Conservation (phyloP, 2,113 vertebrate genomes). For the Gymnobelideus leadbeateri region DNA sequence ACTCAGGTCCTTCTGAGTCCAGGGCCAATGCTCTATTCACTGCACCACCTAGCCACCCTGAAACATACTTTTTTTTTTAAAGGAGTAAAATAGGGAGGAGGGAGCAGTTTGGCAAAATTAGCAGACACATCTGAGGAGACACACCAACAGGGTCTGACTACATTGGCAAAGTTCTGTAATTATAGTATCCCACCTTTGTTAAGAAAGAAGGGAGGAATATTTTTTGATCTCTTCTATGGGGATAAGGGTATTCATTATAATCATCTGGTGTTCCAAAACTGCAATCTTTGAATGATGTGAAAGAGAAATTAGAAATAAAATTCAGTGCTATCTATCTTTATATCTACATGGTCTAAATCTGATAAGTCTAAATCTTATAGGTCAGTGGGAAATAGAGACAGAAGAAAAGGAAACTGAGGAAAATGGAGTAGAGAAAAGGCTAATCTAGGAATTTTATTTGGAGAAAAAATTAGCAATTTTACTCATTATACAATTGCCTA, state of each 20-base stretch:
- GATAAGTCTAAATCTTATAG: not conserved
- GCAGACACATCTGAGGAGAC: not conserved
- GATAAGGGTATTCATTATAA: not conserved
- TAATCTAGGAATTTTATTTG: not conserved
- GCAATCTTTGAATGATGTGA: not conserved
- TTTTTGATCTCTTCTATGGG: not conserved
- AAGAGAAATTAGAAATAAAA: not conserved
- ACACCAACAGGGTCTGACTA: not conserved
- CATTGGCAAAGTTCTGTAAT: not conserved
- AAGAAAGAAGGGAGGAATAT: not conserved
- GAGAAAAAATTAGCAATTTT: not conserved
- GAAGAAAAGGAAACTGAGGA: not conserved
- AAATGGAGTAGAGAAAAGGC: not conserved
- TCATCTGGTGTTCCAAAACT: not conserved
- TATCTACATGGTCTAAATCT: not conserved
- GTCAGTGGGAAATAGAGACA: not conserved
- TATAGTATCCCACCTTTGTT: not conserved
- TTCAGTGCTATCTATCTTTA: not conserved
- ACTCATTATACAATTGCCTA: not conserved
- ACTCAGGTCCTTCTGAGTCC: no score
- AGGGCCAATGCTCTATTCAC: no score
- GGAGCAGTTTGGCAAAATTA: not conserved
- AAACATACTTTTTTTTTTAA: not conserved
- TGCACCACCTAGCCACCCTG: no score
- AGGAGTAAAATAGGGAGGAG: not conserved